A percentile compares a stretch with the other conserved stretches of the same genome.
These are phyloP conservation scores for Dolichotis patagonum DNA, from an alignment of 2,113 vertebrate species.

Conservation along the genomic window DNA sequence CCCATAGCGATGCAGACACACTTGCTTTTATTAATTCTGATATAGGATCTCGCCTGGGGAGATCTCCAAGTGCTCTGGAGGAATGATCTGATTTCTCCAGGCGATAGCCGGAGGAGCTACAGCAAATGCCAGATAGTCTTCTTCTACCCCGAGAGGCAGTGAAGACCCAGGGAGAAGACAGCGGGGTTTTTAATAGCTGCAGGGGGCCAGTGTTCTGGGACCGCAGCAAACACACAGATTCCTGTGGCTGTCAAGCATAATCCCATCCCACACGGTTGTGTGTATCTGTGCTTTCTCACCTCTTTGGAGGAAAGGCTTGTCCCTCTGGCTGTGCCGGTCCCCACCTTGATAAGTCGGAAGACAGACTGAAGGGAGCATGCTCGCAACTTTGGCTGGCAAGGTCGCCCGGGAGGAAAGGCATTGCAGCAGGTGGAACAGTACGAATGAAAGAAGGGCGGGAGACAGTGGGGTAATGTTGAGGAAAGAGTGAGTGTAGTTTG, in stretches of 20 bases:
- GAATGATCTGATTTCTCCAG: constrained; percentile 44
- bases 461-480: background rate
- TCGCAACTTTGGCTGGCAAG: background rate
- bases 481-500: background rate
- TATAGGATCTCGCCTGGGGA: constrained; percentile 56
- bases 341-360: background rate
- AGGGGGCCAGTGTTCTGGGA: background rate
- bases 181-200: background rate
- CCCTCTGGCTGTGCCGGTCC: background rate
- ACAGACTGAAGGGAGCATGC: background rate
- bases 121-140: background rate
- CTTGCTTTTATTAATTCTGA: constrained; percentile 67
- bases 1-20: background rate
- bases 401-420: background rate
- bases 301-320: background rate
- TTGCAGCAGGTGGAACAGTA: background rate
- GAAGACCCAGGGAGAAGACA: constrained; percentile 46
- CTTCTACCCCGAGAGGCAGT: background rate
- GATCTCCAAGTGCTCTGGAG: background rate
- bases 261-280: background rate
- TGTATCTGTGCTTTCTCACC: background rate
- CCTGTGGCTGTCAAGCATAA: background rate
- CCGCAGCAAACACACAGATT: background rate
- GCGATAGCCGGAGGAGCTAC: background rate
- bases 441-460: background rate